Percentiles rank a stretch among this genome's conserved stretches.
These are phyloP conservation scores for Pegea sp. DNA, from an alignment of 23 tunicate genomes.

Conservation along the genomic window DNA sequence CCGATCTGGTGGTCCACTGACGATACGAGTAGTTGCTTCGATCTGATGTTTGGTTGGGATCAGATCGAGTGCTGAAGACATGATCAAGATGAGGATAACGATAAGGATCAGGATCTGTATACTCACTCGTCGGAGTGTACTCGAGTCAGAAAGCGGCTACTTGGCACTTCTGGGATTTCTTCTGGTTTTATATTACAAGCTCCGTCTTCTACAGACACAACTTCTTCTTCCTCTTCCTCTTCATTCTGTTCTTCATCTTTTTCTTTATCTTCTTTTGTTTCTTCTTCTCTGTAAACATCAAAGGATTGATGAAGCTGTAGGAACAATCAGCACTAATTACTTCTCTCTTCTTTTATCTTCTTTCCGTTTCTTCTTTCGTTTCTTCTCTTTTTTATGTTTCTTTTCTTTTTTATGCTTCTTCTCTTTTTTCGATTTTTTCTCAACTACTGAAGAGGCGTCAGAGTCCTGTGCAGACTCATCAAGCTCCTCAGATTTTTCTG, in stretches of 20 bases:
- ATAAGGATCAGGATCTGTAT: neutral
- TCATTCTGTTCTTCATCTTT: conserved; percentile 7
- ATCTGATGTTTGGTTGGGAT: conserved; percentile 9
- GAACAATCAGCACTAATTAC: too few relatives aligned
- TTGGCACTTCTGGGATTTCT: conserved; percentile 72
- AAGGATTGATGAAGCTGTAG: too few relatives aligned
- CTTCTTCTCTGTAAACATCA: conserved; percentile 20
- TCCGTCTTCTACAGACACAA: conserved; percentile 3
- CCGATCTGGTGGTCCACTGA: conserved; percentile 66
- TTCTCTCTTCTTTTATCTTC: too few relatives aligned
- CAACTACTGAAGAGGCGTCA: conserved; percentile 12
- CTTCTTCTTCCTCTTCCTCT: conserved; percentile 13
- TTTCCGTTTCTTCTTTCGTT: too few relatives aligned
- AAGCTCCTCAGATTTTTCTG: too few relatives aligned
- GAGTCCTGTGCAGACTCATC: neutral
- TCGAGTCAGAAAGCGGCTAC: conserved; percentile 32
- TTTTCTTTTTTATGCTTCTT: conserved; percentile 64
- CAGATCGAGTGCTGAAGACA: neutral
- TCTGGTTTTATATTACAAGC: conserved; percentile 27
- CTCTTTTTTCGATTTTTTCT: conserved; percentile 28
- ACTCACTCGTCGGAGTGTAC: conserved; percentile 8
- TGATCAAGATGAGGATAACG: neutral
- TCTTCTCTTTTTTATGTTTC: conserved; percentile 40
- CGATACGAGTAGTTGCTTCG: conserved; percentile 12
- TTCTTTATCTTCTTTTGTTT: conserved; percentile 32